phyloP scores from a whole-genome alignment of 2,797 vertebrate genomes.

The Rhinichthys osculus region DNA sequence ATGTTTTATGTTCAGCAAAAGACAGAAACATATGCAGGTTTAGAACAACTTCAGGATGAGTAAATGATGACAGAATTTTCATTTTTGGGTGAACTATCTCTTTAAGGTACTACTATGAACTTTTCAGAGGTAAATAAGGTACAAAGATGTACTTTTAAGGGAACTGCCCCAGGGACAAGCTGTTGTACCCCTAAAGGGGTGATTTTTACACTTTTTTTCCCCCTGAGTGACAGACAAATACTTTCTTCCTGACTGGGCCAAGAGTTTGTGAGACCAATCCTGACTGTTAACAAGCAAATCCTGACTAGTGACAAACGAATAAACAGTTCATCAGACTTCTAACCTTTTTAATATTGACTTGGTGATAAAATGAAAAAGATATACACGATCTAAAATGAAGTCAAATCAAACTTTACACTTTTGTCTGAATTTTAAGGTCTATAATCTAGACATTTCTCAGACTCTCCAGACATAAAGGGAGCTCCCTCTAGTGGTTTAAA shows the following conservation, averaged over 20 bases:
- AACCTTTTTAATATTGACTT: background rate
- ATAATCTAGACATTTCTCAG: conserved; percentile 6
- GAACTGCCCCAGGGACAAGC: background rate
- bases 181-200: background rate
- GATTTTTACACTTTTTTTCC: background rate
- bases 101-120: background rate
- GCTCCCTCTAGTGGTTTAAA: conserved; percentile 37
- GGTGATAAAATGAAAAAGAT: background rate
- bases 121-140: background rate
- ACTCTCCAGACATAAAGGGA: background rate
- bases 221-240: background rate
- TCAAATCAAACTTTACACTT: background rate
- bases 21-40: too few relatives aligned
- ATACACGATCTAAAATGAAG: background rate
- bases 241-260: background rate
- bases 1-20: too few relatives aligned
- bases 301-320: too few relatives aligned
- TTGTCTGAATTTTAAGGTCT: background rate
- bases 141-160: background rate
- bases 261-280: background rate
- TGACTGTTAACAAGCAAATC: background rate
- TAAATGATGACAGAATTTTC: too few relatives aligned
- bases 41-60: too few relatives aligned
- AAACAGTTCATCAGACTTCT: background rate
- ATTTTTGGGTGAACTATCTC: too few relatives aligned